These are phyloP conservation scores for Dendrocincla fuliginosa DNA, from an alignment of 2,797 vertebrate genomes.

Conservation along the genomic window DNA sequence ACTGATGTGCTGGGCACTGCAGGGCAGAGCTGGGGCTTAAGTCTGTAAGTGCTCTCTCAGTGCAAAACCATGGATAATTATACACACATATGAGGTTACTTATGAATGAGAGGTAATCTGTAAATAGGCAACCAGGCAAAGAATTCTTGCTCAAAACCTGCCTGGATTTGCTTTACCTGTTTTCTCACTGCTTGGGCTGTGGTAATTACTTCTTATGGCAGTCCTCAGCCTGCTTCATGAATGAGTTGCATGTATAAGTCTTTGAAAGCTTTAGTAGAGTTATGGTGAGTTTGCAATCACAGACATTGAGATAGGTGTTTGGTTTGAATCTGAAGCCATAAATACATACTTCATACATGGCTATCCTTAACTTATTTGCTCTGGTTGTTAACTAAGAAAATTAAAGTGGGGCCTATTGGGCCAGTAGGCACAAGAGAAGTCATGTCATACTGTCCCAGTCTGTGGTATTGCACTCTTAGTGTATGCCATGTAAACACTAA, in stretches of 20 bases:
- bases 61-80: neutral
- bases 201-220: constrained; percentile 23
- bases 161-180: constrained; percentile 49
- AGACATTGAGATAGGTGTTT: neutral
- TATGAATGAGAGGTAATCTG: neutral
- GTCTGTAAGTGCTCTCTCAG: neutral
- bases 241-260: neutral
- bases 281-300: neutral
- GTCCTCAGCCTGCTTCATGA: neutral
- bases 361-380: neutral
- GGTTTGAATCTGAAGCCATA: neutral
- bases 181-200: neutral
- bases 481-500: neutral
- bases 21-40: neutral
- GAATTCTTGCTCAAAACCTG: constrained; percentile 28
- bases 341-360: neutral
- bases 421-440: neutral
- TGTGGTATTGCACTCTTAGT: neutral
- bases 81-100: neutral
- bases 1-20: neutral
- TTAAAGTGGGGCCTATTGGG: neutral
- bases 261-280: neutral
- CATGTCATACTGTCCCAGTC: neutral
- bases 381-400: neutral
- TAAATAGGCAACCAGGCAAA: neutral